Percentiles rank a stretch among this genome's conserved stretches.
Conservation (phyloP, 2,113 vertebrate genomes). For the Notothenia rossii region DNA sequence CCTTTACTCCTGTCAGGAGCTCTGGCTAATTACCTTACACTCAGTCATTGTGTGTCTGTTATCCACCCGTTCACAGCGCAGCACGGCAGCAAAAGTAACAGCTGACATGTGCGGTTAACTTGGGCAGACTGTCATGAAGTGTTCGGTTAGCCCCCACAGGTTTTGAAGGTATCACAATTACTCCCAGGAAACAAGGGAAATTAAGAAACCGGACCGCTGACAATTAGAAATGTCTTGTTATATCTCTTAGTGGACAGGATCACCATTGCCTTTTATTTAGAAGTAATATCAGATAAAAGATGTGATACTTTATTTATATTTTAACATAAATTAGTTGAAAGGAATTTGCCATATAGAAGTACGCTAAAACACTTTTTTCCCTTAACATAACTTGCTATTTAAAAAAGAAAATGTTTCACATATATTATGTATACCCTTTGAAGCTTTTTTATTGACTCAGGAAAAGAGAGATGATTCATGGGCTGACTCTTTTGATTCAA, state of each 20-base stretch:
- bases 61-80: slow-evolving; percentile 32
- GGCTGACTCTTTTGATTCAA: slow-evolving; percentile 70
- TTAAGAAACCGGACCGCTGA: neutral
- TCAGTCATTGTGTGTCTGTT: slow-evolving; percentile 61
- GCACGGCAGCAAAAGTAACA: slow-evolving; percentile 22
- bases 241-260: neutral
- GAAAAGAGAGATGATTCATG: slow-evolving; percentile 71
- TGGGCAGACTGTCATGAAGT: slow-evolving; percentile 3
- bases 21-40: slow-evolving; percentile 65
- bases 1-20: slow-evolving; percentile 59
- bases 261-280: neutral
- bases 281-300: neutral
- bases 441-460: slow-evolving; percentile 66
- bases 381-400: neutral
- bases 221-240: neutral
- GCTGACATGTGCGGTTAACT: slow-evolving; percentile 44
- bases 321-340: no score
- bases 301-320: no score
- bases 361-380: neutral
- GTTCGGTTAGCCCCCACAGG: slow-evolving; percentile 14
- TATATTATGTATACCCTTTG: slow-evolving; percentile 36
- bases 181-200: neutral
- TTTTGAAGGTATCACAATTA: neutral
- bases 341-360: no score
- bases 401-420: slow-evolving; percentile 30